Percentiles rank a stretch among this genome's conserved stretches.
These are phyloP conservation scores for Maniola jurtina DNA, from an alignment of 1,140 invertebrate genomes.

Conservation along the genomic window DNA sequence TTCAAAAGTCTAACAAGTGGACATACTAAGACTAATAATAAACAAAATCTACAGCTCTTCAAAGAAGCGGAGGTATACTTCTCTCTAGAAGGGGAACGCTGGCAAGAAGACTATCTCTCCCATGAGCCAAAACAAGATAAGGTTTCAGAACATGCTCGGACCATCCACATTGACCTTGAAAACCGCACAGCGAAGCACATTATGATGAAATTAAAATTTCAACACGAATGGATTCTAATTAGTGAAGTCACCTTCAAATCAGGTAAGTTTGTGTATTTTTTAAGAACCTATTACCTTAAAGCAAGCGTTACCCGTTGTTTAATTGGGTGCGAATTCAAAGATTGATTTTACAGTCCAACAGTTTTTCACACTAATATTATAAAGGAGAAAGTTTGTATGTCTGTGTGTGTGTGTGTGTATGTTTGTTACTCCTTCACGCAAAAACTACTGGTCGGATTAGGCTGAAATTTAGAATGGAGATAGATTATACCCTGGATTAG, in stretches of 20 bases:
- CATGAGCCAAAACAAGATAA: constrained; percentile 79
- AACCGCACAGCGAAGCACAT: constrained; percentile 88
- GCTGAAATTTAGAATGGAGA: too few species aligned
- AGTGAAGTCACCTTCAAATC: constrained; percentile 91
- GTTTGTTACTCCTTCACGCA: too few species aligned
- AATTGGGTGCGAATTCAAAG: background rate
- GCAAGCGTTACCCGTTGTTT: background rate
- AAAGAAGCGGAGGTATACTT: constrained; percentile 86
- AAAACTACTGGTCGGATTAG: too few species aligned
- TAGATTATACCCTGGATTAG: too few species aligned
- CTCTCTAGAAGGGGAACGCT: constrained; percentile 87
- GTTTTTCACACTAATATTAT: too few species aligned
- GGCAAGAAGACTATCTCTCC: constrained; percentile 79
- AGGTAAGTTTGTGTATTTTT: constrained; percentile 78
- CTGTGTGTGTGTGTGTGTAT: too few species aligned
- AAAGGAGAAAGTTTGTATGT: too few species aligned
- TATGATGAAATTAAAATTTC: constrained; percentile 88
- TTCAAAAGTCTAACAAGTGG: too few species aligned
- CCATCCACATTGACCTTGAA: constrained; percentile 86
- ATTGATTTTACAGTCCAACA: too few species aligned
- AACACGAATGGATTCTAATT: constrained; percentile 92
- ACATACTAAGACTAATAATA: too few species aligned
- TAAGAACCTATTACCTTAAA: background rate
- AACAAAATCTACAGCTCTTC: constrained; percentile 84
- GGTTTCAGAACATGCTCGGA: constrained; percentile 83